Conservation (phyloP, 1,140 invertebrate species). For the Rhynchophorus ferrugineus region DNA sequence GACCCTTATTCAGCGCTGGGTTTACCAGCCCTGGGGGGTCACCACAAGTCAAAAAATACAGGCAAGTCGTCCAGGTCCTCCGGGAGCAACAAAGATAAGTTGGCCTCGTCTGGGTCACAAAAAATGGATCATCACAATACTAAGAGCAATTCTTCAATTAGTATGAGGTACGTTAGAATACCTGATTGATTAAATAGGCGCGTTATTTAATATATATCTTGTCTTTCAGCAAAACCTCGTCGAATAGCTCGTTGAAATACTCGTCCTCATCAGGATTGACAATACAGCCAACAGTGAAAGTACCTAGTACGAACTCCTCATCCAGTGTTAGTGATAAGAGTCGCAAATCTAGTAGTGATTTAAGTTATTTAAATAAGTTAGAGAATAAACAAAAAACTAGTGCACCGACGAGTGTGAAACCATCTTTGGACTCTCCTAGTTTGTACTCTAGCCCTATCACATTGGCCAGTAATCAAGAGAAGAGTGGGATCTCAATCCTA, state of each 20-base stretch:
- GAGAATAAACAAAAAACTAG: conserved; percentile 28
- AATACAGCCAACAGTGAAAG: conserved; percentile 33
- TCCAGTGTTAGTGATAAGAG: conserved; percentile 18
- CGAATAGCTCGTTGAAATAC: conserved; percentile 28
- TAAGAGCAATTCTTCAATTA: conserved; percentile 15
- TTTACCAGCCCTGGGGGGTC: conserved; percentile 38
- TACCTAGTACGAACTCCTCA: conserved; percentile 17
- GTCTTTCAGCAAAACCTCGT: conserved; percentile 17
- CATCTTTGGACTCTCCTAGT: conserved; percentile 29
- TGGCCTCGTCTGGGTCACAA: conserved; percentile 5
- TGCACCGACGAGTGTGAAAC: conserved; percentile 20
- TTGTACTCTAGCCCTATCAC: conserved; percentile 38
- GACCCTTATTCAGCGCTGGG: conserved; percentile 44
- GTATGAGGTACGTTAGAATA: conserved; percentile 3
- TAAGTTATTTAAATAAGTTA: conserved; percentile 29
- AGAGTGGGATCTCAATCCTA: conserved; percentile 22
- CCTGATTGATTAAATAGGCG: too few relatives aligned
- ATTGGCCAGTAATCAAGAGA: conserved; percentile 35
- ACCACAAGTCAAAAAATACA: conserved; percentile 34
- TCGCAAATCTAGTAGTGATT: conserved; percentile 25
- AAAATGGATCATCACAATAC: conserved; percentile 20
- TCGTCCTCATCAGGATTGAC: conserved; percentile 28
- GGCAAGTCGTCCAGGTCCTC: conserved; percentile 25
- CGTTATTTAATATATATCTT: conserved; percentile 1
- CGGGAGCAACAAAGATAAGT: conserved; percentile 29